phyloP scores from a whole-genome alignment of 2,113 vertebrate species.

The Lamprotornis superbus region DNA sequence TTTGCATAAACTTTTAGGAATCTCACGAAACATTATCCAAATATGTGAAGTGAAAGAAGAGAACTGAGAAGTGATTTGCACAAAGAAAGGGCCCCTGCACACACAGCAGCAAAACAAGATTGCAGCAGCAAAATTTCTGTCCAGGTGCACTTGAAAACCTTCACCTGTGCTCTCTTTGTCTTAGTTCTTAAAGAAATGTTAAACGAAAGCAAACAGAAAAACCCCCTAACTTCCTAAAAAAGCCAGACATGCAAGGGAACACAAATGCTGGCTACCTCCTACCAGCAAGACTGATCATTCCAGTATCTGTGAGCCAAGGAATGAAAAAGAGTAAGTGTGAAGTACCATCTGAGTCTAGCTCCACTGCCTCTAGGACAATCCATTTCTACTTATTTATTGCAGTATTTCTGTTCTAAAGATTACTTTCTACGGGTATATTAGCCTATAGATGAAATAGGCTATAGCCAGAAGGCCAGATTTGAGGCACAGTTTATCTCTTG shows the following conservation, averaged over 20 bases:
- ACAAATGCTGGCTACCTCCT: background rate
- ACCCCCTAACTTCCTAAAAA: background rate
- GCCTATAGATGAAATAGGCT: background rate
- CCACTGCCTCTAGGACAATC: background rate
- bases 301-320: background rate
- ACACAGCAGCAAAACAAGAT: background rate
- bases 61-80: background rate
- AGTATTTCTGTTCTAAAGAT: background rate
- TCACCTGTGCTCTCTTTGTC: background rate
- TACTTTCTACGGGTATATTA: background rate
- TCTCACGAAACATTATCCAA: background rate
- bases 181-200: background rate
- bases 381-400: background rate
- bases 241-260: background rate
- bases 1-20: background rate
- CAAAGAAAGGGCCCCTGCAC: background rate
- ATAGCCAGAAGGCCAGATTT: background rate
- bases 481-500: background rate
- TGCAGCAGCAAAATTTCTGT: rapidly evolving
- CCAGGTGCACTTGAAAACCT: background rate
- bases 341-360: background rate
- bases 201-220: background rate
- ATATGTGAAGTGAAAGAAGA: background rate
- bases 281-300: background rate
- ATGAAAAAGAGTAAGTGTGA: background rate